A percentile compares a stretch with the other conserved stretches of the same genome.
Evolutionary conservation across 2,888 invertebrate species (phyloP).

Genomic region (Geotrupes spiniger): DNA sequence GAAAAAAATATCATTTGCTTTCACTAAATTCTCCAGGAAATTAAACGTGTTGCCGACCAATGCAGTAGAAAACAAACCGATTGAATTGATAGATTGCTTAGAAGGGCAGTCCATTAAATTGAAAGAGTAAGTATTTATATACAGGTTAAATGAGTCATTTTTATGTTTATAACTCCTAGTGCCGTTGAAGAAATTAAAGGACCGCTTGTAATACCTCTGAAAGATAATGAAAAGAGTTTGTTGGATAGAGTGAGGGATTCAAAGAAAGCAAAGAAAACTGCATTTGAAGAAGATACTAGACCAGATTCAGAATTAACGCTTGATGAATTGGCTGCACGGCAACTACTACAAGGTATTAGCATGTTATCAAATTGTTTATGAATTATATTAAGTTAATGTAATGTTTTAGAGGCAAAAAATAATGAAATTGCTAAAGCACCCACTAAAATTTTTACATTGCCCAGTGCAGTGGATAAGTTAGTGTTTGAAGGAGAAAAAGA

Average conservation of each 20-base stretch:
- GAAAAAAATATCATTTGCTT: constrained; percentile 80
- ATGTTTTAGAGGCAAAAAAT: constrained; percentile 23
- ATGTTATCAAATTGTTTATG: background rate
- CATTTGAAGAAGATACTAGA: constrained; percentile 28
- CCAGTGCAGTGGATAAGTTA: constrained; percentile 57
- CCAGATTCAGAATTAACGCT: constrained; percentile 50
- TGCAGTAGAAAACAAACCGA: constrained; percentile 52
- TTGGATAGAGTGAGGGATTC: constrained; percentile 56
- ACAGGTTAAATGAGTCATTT: constrained; percentile 7
- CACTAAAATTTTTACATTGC: constrained; percentile 52
- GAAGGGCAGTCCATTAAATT: constrained; percentile 76
- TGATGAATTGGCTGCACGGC: constrained; percentile 72
- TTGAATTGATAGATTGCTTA: constrained; percentile 74
- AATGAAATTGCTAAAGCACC: constrained; percentile 10
- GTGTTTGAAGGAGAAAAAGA: constrained; percentile 65
- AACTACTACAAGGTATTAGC: constrained; percentile 60
- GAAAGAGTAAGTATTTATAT: constrained; percentile 59
- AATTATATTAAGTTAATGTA: background rate
- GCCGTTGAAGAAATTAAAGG: constrained; percentile 55
- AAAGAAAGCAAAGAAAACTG: constrained; percentile 42
- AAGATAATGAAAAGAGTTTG: constrained; percentile 51
- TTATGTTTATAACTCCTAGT: constrained; percentile 43
- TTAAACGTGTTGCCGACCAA: constrained; percentile 45
- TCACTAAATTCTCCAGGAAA: constrained; percentile 66
- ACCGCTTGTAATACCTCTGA: constrained; percentile 67